Evolutionary conservation across 1,140 invertebrate species (phyloP).

Genomic region (Pogonomyrmex californicus): DNA sequence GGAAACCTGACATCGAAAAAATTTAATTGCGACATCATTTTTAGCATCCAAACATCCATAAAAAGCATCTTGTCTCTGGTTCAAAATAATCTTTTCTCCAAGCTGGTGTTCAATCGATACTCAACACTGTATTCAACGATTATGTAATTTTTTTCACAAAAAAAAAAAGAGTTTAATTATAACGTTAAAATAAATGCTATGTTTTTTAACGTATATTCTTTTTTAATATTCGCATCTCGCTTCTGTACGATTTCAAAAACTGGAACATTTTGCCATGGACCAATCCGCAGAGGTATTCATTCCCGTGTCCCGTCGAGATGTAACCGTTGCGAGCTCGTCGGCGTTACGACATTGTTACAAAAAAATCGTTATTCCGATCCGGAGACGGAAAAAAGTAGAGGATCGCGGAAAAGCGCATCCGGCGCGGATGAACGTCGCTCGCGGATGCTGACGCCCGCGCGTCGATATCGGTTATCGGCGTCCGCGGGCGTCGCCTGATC

Average conservation of each 20-base stretch:
- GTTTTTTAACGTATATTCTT: not conserved
- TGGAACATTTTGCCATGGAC: not conserved
- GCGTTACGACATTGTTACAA: constrained; percentile 45
- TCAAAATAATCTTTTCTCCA: no score
- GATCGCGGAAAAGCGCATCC: constrained; percentile 53
- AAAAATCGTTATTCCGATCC: constrained; percentile 62
- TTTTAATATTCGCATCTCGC: not conserved
- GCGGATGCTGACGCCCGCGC: constrained; percentile 67
- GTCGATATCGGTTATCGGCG: constrained; percentile 77
- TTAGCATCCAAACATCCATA: no score
- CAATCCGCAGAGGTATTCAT: constrained; percentile 5
- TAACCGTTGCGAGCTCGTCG: constrained; percentile 15
- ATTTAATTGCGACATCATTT: no score
- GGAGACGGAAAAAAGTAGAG: constrained; percentile 57
- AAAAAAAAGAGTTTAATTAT: no score
- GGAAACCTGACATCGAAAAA: no score
- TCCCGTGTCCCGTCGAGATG: constrained; percentile 3
- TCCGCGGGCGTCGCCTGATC: constrained; percentile 70
- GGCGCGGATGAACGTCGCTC: constrained; percentile 66
- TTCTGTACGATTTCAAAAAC: not conserved
- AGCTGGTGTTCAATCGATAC: no score
- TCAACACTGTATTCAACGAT: no score
- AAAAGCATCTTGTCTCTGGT: no score
- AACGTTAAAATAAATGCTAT: not conserved
- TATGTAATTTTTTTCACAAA: no score